Percentiles rank a stretch among this genome's conserved stretches.
Conservation (phyloP, 1,140 invertebrate species). For the Polyergus mexicanus region DNA sequence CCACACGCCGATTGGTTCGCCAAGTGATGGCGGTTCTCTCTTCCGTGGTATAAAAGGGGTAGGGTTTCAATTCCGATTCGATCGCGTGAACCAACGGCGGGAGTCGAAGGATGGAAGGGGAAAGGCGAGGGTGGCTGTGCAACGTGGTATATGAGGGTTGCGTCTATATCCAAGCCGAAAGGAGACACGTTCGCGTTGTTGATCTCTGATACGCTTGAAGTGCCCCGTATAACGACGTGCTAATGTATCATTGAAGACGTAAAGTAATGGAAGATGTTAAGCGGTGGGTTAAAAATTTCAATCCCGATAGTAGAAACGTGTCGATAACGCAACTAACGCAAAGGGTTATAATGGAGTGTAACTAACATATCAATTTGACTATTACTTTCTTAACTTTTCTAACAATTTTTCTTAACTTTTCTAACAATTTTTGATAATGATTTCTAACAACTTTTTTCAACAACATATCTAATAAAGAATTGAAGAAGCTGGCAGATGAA, state of each 20-base stretch:
- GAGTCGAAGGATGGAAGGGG: not conserved
- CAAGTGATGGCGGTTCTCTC: constrained; percentile 41
- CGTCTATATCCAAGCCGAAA: constrained; percentile 34
- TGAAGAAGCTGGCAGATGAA: not conserved
- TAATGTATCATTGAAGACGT: constrained; percentile 6
- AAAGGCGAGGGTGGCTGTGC: not conserved
- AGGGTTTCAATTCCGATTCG: constrained; percentile 61
- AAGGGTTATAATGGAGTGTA: not conserved
- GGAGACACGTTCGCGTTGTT: constrained; percentile 43
- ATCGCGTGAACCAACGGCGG: constrained; percentile 37
- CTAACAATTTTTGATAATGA: too few species aligned
- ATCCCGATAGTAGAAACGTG: not conserved
- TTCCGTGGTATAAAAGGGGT: constrained; percentile 62
- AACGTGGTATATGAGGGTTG: constrained; percentile 50
- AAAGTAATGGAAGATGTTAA: constrained; percentile 8
- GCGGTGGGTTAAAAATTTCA: constrained; percentile 14
- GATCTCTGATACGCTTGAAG: constrained; percentile 36
- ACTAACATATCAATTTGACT: not conserved
- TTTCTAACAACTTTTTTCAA: not conserved
- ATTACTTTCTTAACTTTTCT: not conserved
- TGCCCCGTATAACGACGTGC: not conserved
- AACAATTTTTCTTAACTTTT: too few species aligned
- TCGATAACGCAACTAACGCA: not conserved
- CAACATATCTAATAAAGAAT: not conserved
- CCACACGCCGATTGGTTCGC: constrained; percentile 68